Percentiles rank a stretch among this genome's conserved stretches.
phyloP scores from a whole-genome alignment of 2,797 vertebrate genomes.

The Tenualosa thibaudeaui region DNA sequence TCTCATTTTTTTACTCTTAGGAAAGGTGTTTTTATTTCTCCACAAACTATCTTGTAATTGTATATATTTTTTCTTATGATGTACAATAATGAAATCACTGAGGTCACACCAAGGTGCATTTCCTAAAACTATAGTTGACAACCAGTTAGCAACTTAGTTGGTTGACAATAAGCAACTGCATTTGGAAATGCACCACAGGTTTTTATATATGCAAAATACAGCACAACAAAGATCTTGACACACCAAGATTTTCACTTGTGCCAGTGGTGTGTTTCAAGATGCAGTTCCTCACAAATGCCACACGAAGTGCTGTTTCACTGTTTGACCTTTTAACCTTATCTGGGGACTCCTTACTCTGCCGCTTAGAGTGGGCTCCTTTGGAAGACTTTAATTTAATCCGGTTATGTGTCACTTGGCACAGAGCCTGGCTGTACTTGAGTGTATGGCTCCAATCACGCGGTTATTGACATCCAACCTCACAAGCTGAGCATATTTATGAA shows the following conservation, averaged over 20 bases:
- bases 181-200: too few relatives aligned
- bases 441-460: slow-evolving; percentile 24
- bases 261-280: background rate
- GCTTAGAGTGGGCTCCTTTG: slow-evolving; percentile 9
- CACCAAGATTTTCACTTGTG: background rate
- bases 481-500: slow-evolving; percentile 34
- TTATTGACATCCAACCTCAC: slow-evolving; percentile 55
- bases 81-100: background rate
- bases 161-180: too few relatives aligned
- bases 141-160: too few relatives aligned
- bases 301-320: slow-evolving; percentile 8
- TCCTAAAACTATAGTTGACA: too few relatives aligned
- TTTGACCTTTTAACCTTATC: slow-evolving; percentile 27
- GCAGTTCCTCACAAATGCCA: slow-evolving; percentile 6
- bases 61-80: background rate
- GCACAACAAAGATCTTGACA: background rate
- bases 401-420: slow-evolving; percentile 40
- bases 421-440: slow-evolving; percentile 40
- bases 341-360: slow-evolving; percentile 15
- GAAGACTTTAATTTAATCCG: slow-evolving; percentile 44
- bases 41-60: too few relatives aligned
- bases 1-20: background rate
- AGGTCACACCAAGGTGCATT: background rate
- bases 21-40: background rate
- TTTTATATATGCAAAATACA: background rate